A percentile compares a stretch with the other conserved stretches of the same genome.
Evolutionary conservation across 2,888 invertebrate species (phyloP).

Genomic region (Pelosia muscerda): DNA sequence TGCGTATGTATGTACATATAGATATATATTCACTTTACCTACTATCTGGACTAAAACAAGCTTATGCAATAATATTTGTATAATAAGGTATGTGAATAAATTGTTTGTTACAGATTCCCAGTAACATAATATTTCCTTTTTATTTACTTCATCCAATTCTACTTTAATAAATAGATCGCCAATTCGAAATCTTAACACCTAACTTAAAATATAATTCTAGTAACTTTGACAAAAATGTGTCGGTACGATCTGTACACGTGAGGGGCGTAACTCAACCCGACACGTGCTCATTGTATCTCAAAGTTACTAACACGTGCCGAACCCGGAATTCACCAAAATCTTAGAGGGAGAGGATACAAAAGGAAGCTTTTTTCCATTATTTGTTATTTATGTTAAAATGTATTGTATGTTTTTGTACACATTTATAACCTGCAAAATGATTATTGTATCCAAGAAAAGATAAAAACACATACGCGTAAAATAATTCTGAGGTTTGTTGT

Average conservation of each 20-base stretch:
- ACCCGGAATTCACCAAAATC: conserved; percentile 20
- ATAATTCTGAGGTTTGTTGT: not conserved
- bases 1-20: too few species aligned
- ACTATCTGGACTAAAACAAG: not conserved
- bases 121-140: not conserved
- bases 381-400: not conserved
- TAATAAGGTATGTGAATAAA: too few species aligned
- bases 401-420: not conserved
- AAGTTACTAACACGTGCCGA: conserved; percentile 26
- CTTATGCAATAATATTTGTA: too few species aligned
- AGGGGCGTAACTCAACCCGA: conserved; percentile 18
- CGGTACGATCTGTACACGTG: conserved; percentile 1
- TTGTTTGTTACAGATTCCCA: not conserved
- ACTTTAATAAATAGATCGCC: not conserved
- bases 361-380: conserved; percentile 11
- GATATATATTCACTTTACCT: too few species aligned
- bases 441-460: not conserved
- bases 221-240: conserved; percentile 15
- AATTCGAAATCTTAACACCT: not conserved
- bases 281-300: conserved; percentile 30
- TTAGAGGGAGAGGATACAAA: conserved; percentile 10
- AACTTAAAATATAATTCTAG: not conserved
- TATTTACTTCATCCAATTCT: not conserved
- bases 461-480: not conserved
- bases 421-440: not conserved